Conservation (phyloP, 2,797 vertebrate species). For the Okamejei kenojei region DNA sequence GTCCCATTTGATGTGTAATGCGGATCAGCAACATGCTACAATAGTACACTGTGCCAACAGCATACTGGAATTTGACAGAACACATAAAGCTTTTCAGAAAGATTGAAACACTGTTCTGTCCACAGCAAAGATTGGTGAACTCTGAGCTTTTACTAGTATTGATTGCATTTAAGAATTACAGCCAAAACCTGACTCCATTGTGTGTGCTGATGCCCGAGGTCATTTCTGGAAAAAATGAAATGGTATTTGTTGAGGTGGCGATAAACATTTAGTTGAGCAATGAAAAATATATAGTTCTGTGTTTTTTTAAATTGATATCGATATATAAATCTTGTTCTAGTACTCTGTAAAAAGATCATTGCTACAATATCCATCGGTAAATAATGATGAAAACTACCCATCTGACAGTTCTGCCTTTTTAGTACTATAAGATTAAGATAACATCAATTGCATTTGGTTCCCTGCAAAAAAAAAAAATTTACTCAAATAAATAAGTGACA, state of each 20-base stretch:
- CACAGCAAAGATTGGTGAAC: not conserved
- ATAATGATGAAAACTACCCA: not conserved
- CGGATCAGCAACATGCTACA: not conserved
- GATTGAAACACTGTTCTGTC: not conserved
- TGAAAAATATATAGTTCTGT: not conserved
- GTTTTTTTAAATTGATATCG: not conserved
- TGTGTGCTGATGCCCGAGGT: not conserved
- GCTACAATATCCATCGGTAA: not conserved
- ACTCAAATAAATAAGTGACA: not conserved
- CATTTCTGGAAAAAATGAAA: not conserved
- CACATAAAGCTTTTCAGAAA: slow-evolving; percentile 2
- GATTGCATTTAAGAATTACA: not conserved
- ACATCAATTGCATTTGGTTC: not conserved
- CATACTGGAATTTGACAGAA: not conserved
- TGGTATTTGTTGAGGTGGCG: not conserved
- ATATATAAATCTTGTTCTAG: not conserved
- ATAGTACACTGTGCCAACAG: not conserved
- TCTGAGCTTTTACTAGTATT: slow-evolving; percentile 5
- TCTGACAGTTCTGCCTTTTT: not conserved
- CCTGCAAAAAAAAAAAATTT: not conserved
- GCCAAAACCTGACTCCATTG: not conserved
- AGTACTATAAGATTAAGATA: not conserved
- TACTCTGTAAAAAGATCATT: not conserved
- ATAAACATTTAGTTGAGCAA: not conserved
- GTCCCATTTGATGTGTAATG: not conserved